Conservation (phyloP, 2,113 vertebrate species). For the Garra rufa region DNA sequence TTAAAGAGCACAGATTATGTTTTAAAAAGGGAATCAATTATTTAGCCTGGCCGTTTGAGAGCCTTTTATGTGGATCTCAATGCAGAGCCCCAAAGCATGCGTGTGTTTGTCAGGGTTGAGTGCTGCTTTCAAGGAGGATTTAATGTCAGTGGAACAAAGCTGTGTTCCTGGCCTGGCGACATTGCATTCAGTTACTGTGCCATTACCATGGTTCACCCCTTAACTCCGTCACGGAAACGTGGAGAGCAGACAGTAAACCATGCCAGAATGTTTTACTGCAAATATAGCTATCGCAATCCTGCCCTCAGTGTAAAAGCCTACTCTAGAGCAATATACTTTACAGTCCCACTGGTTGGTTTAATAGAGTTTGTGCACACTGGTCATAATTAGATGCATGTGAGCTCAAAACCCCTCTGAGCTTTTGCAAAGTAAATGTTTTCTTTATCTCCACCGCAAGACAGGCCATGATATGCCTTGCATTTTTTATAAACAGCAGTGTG, state of each 20-base stretch:
- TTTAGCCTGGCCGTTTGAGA: background rate
- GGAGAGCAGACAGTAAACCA: background rate
- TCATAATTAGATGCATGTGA: constrained; percentile 10
- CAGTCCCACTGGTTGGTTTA: background rate
- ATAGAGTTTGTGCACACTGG: background rate
- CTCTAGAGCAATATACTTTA: constrained; percentile 7
- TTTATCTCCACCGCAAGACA: background rate
- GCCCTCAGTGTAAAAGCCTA: background rate
- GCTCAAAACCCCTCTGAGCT: constrained; percentile 25
- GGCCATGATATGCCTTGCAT: background rate
- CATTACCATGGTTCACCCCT: constrained; percentile 53
- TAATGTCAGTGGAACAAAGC: constrained; percentile 49
- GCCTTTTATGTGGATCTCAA: constrained; percentile 23
- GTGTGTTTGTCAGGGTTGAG: constrained; percentile 32
- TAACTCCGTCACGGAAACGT: constrained; percentile 14
- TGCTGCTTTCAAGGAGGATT: constrained; percentile 43
- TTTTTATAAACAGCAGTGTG: background rate
- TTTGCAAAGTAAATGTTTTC: constrained; percentile 41
- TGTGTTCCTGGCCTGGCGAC: constrained; percentile 49
- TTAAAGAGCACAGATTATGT: constrained; percentile 34
- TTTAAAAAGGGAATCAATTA: constrained; percentile 35
- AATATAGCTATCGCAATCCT: background rate
- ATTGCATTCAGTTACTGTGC: constrained; percentile 46
- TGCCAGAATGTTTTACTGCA: background rate
- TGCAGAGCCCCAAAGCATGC: constrained; percentile 19